Conservation (phyloP, 2,888 invertebrate species). For the Syrphus vitripennis region DNA sequence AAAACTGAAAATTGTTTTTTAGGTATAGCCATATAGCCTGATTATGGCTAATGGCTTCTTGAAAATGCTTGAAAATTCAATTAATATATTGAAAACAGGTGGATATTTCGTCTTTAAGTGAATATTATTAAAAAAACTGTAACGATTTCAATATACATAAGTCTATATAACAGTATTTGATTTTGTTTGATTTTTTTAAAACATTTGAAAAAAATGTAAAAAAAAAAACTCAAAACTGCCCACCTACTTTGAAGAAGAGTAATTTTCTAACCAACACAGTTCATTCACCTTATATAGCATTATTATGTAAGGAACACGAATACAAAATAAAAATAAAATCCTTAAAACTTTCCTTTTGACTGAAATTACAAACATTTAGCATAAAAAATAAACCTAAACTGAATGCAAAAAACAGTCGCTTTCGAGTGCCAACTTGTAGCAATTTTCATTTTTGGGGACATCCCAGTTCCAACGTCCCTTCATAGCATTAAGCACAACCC, state of each 20-base stretch:
- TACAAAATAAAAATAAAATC: background rate
- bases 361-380: slow-evolving; percentile 25
- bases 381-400: background rate
- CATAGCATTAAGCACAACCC: background rate
- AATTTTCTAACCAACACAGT: background rate
- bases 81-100: too few relatives aligned
- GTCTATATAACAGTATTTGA: too few relatives aligned
- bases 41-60: too few relatives aligned
- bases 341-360: background rate
- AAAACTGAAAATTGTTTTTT: too few relatives aligned
- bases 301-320: background rate
- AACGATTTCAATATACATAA: too few relatives aligned
- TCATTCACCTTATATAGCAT: slow-evolving; percentile 1
- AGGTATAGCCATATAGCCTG: too few relatives aligned
- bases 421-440: slow-evolving; percentile 26
- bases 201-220: too few relatives aligned
- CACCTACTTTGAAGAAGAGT: background rate
- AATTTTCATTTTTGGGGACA: slow-evolving; percentile 1
- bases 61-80: too few relatives aligned
- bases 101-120: too few relatives aligned
- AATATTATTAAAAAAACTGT: too few relatives aligned
- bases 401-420: background rate
- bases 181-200: too few relatives aligned
- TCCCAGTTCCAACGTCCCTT: background rate
- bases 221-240: too few relatives aligned